Conservation (phyloP, 2,113 vertebrate genomes). For the Trichomycterus rosablanca region DNA sequence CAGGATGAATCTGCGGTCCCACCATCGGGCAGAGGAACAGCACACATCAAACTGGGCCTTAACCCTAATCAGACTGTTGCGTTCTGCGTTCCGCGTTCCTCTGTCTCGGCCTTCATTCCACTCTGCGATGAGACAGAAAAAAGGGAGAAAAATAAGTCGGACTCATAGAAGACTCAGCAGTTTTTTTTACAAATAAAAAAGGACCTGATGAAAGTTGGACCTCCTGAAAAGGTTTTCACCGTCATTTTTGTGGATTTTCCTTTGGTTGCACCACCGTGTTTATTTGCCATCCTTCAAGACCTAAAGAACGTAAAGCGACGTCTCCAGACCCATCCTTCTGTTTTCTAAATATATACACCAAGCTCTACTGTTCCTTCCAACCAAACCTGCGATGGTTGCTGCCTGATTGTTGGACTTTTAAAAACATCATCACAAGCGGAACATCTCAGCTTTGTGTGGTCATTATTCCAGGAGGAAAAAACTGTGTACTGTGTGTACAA, state of each 20-base stretch:
- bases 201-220: background rate
- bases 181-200: background rate
- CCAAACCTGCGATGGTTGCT: too few relatives aligned
- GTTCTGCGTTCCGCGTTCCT: slow-evolving; percentile 7
- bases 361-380: too few relatives aligned
- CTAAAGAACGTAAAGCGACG: too few relatives aligned
- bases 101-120: slow-evolving; percentile 15
- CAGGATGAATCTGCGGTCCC: background rate
- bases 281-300: too few relatives aligned
- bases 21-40: slow-evolving; percentile 7
- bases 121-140: background rate
- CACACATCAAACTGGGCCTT: slow-evolving; percentile 11
- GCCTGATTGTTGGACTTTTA: too few relatives aligned
- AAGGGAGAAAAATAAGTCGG: background rate
- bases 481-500: too few relatives aligned
- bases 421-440: too few relatives aligned
- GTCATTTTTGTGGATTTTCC: background rate
- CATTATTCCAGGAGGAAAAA: too few relatives aligned
- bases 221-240: background rate
- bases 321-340: background rate
- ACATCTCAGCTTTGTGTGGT: too few relatives aligned
- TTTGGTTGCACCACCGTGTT: background rate
- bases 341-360: background rate
- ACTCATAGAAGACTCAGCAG: slow-evolving; percentile 1
- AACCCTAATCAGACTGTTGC: slow-evolving; percentile 20